Conservation (phyloP, 30 jellyfish, hydroid and myxozoan species). For the Catostylus mosaicus region DNA sequence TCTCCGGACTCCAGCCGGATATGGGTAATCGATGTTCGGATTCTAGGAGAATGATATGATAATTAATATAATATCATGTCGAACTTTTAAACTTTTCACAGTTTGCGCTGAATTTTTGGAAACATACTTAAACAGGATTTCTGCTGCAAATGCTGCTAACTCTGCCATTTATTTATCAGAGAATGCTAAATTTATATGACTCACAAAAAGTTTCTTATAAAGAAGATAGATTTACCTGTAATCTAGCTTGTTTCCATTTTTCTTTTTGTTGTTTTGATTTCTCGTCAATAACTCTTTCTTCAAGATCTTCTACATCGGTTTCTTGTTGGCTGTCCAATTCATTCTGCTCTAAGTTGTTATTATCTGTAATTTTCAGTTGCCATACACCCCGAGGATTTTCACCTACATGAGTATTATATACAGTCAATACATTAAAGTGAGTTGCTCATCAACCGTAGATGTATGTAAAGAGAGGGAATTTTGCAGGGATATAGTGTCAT, state of each 20-base stretch:
- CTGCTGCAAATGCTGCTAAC: no score
- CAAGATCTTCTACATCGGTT: conserved; percentile 96
- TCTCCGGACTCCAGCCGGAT: conserved; percentile 97
- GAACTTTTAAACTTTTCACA: no score
- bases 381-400: conserved; percentile 95
- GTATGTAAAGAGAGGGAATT: no score
- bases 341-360: conserved; percentile 81
- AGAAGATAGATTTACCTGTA: conserved; percentile 59
- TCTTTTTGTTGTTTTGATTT: conserved; percentile 75
- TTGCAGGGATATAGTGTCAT: no score
- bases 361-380: conserved; percentile 87
- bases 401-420: conserved; percentile 48
- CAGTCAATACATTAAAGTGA: no score
- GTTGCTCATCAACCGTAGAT: no score
- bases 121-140: no score
- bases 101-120: no score
- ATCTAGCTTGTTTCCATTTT: conserved; percentile 84
- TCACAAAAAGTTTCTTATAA: no score
- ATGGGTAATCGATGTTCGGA: conserved; percentile 90
- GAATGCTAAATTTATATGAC: no score
- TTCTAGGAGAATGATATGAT: conserved; percentile 75
- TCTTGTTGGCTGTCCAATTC: conserved; percentile 73
- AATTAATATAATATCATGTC: no score
- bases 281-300: conserved; percentile 91
- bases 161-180: no score